These are phyloP conservation scores for Charadrius vociferus DNA, from an alignment of 2,113 vertebrate genomes.

Conservation along the genomic window DNA sequence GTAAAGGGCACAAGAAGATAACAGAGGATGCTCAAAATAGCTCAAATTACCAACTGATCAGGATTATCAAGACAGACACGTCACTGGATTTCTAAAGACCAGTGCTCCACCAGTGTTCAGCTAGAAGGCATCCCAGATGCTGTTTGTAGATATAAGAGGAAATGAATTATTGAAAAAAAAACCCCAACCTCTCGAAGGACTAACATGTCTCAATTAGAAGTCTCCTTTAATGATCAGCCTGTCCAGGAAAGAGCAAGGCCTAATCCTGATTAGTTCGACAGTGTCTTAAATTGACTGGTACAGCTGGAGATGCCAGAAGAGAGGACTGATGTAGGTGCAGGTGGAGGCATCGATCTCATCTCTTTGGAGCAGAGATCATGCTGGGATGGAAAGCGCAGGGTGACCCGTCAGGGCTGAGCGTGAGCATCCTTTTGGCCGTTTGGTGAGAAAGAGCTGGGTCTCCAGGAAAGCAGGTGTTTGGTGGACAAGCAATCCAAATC, in stretches of 20 bases:
- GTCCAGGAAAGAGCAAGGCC: neutral
- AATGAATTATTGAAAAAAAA: too few relatives aligned
- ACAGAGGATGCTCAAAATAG: neutral
- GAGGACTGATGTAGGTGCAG: neutral
- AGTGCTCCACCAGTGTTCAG: neutral
- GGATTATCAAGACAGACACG: neutral
- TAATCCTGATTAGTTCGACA: neutral
- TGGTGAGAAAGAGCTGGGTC: neutral
- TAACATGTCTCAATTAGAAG: rapidly evolving
- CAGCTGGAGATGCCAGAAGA: neutral
- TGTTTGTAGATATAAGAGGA: neutral
- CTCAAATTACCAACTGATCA: neutral
- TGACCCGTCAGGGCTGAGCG: rapidly evolving
- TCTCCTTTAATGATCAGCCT: neutral
- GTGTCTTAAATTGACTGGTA: neutral
- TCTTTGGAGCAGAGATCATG: neutral
- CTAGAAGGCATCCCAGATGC: neutral
- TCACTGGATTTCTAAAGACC: neutral
- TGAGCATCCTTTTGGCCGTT: neutral
- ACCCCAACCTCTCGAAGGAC: neutral
- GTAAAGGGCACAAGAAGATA: neutral
- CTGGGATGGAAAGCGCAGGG: neutral
- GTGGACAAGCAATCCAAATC: neutral
- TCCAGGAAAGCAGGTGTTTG: neutral
- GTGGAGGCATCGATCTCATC: rapidly evolving